Evolutionary conservation across 2,113 vertebrate genomes (phyloP).

Genomic region (sheep (Ovis aries)): DNA sequence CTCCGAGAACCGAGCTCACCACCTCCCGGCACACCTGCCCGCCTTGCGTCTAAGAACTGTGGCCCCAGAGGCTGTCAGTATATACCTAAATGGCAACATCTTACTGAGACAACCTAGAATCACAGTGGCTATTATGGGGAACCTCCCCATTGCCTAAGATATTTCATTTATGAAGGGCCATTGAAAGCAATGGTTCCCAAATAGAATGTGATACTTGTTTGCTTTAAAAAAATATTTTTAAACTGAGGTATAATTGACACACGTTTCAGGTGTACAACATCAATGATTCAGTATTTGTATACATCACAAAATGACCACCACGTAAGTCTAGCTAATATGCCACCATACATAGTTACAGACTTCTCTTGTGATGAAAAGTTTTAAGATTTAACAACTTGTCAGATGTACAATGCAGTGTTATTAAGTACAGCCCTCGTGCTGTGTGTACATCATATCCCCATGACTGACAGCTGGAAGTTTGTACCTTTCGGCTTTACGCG

Average conservation of each 20-base stretch:
- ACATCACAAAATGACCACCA: neutral
- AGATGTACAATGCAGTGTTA: neutral
- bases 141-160: neutral
- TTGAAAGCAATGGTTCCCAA: neutral
- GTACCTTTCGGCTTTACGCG: neutral
- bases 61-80: neutral
- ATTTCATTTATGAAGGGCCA: neutral
- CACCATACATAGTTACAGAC: neutral
- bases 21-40: neutral
- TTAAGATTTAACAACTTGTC: neutral
- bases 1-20: neutral
- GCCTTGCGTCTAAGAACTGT: too few relatives aligned
- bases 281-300: neutral
- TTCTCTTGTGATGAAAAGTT: neutral
- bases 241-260: neutral
- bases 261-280: neutral
- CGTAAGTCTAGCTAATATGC: neutral
- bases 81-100: neutral
- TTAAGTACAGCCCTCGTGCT: neutral
- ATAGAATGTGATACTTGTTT: neutral
- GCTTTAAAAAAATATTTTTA: neutral
- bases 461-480: neutral
- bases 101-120: neutral
- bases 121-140: neutral
- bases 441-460: neutral